Percentiles rank a stretch among this genome's conserved stretches.
phyloP scores from a whole-genome alignment of 2,888 invertebrate genomes.

The Eugnorisma glareosa region DNA sequence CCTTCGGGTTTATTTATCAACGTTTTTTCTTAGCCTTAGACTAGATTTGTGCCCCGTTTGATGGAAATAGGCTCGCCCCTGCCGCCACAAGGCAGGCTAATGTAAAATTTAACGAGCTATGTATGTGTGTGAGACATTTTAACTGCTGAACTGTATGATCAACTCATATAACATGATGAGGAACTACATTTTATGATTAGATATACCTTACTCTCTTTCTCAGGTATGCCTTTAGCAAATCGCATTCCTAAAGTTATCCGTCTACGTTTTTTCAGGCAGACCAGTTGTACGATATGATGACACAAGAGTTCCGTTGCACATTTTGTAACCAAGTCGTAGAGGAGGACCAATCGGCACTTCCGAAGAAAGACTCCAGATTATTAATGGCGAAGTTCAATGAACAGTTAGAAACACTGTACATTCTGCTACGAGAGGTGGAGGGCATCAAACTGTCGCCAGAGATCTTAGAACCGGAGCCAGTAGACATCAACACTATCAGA shows the following conservation, averaged over 20 bases:
- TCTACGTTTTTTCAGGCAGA: conserved; percentile 91
- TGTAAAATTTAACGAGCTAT: neutral
- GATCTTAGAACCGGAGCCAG: conserved; percentile 98
- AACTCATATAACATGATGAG: too few relatives aligned
- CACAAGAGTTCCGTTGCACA: conserved; percentile 97
- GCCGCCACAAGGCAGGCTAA: too few relatives aligned
- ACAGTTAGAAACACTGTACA: conserved; percentile 97
- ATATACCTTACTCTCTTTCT: neutral
- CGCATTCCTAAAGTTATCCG: neutral
- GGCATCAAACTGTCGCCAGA: conserved; percentile 98
- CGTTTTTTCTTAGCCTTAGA: too few relatives aligned
- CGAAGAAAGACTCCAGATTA: conserved; percentile 97
- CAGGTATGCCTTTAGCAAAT: neutral
- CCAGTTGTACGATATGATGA: conserved; percentile 96
- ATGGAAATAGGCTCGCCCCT: too few relatives aligned
- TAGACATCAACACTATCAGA: conserved; percentile 95
- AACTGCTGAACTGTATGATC: neutral
- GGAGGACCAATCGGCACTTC: conserved; percentile 98
- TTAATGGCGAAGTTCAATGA: conserved; percentile 98
- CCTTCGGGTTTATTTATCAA: too few relatives aligned
- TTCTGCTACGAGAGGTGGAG: conserved; percentile 96
- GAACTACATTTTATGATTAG: neutral
- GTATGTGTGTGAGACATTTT: neutral
- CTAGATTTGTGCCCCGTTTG: too few relatives aligned
- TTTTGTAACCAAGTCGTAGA: conserved; percentile 97